A percentile compares a stretch with the other conserved stretches of the same genome.
phyloP scores from a whole-genome alignment of 2,797 vertebrate species.

The Lithobates sylvaticus region DNA sequence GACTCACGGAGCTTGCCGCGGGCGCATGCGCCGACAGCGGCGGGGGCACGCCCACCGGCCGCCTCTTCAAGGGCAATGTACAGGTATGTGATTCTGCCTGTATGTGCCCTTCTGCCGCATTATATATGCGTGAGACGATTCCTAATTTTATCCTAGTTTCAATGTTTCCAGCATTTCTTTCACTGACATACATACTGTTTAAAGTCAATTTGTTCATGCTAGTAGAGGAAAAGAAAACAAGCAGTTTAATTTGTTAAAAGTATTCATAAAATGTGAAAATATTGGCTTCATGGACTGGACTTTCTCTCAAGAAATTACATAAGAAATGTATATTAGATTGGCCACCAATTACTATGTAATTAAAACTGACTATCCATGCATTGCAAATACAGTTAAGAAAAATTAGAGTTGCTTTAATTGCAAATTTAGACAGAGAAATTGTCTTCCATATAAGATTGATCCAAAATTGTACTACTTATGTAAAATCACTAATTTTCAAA shows the following conservation, averaged over 20 bases:
- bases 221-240: too few relatives aligned
- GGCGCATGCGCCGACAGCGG: too few relatives aligned
- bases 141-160: too few relatives aligned
- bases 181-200: too few relatives aligned
- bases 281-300: constrained; percentile 1
- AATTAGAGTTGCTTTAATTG: constrained; percentile 41
- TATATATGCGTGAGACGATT: too few relatives aligned
- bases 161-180: too few relatives aligned
- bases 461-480: constrained; percentile 21
- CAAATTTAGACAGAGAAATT: constrained; percentile 26
- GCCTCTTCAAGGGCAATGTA: too few relatives aligned
- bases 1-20: too few relatives aligned
- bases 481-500: constrained; percentile 36
- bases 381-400: constrained; percentile 39
- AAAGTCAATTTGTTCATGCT: too few relatives aligned
- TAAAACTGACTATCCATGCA: constrained; percentile 38
- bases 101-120: too few relatives aligned
- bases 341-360: constrained; percentile 9
- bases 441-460: constrained; percentile 24
- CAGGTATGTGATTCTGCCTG: too few relatives aligned
- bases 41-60: too few relatives aligned
- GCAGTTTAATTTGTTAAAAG: neutral
- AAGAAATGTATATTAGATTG: constrained; percentile 16
- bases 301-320: neutral
- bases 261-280: neutral